Percentiles rank a stretch among this genome's conserved stretches.
Conservation (phyloP, 1,140 invertebrate genomes). For the Polypedilum vanderplanki region DNA sequence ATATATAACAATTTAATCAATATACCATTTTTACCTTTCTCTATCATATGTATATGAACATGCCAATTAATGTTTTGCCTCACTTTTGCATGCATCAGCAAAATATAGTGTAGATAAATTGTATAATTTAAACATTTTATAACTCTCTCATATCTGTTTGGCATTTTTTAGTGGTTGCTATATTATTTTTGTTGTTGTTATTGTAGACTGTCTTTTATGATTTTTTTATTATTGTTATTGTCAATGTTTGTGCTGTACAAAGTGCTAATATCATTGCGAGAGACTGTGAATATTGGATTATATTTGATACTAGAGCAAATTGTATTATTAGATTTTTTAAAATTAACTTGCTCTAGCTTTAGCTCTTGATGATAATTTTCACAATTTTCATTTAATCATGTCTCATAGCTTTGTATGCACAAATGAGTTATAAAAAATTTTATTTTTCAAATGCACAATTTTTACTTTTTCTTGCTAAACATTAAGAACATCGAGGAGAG, state of each 20-base stretch:
- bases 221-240: neutral
- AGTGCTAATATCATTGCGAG: no score
- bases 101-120: neutral
- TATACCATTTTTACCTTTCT: no score
- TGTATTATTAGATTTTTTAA: no score
- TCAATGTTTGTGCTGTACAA: neutral
- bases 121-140: neutral
- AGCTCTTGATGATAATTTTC: no score
- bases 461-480: neutral
- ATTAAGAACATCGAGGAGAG: neutral
- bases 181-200: neutral
- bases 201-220: neutral
- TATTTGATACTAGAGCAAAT: no score
- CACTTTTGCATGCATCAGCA: neutral
- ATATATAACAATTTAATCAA: no score
- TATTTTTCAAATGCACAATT: neutral
- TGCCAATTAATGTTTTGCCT: neutral
- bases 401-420: no score
- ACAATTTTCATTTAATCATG: no score
- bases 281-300: no score
- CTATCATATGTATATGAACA: neutral
- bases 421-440: neutral
- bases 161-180: constrained; percentile 6
- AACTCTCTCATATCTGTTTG: neutral
- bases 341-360: no score